Evolutionary conservation across 2,113 vertebrate genomes (phyloP).

Genomic region (Dipodomys ordii): DNA sequence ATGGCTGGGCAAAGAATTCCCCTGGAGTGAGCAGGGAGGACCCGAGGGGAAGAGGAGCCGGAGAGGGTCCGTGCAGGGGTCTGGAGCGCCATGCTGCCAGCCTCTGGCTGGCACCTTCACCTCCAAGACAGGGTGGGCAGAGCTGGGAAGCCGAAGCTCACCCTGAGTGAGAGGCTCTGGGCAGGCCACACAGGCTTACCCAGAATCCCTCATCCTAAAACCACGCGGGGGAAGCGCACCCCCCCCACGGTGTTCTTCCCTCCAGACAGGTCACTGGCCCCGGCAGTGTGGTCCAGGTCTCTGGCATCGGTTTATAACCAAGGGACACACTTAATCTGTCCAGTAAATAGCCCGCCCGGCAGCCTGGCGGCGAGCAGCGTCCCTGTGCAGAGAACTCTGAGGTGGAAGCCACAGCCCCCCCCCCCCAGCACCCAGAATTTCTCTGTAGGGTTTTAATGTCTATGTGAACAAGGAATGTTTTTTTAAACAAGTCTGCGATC

Average conservation of each 20-base stretch:
- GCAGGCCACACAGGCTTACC: neutral
- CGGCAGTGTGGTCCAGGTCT: neutral
- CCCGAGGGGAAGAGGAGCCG: neutral
- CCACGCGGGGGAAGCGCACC: neutral
- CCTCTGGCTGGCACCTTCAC: neutral
- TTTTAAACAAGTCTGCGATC: slow-evolving; percentile 64
- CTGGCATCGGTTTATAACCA: slow-evolving; percentile 20
- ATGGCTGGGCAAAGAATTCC: too few species aligned
- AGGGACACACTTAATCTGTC: slow-evolving; percentile 22
- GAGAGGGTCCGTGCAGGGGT: neutral
- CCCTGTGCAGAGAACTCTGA: neutral
- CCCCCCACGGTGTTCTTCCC: neutral
- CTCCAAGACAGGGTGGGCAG: neutral
- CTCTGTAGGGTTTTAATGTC: slow-evolving; percentile 44
- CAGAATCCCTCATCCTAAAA: neutral
- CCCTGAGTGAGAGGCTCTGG: neutral
- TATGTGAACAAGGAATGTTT: slow-evolving; percentile 55
- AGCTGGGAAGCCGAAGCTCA: neutral
- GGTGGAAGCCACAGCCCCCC: slow-evolving; percentile 6
- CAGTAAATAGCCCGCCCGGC: neutral
- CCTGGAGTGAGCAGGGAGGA: neutral
- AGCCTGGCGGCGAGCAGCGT: neutral
- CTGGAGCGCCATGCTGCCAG: accelerated
- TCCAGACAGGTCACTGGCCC: neutral
- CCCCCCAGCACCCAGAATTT: slow-evolving; percentile 4